These are phyloP conservation scores for Cosmia pyralina DNA, from an alignment of 2,888 invertebrate species.

Conservation along the genomic window DNA sequence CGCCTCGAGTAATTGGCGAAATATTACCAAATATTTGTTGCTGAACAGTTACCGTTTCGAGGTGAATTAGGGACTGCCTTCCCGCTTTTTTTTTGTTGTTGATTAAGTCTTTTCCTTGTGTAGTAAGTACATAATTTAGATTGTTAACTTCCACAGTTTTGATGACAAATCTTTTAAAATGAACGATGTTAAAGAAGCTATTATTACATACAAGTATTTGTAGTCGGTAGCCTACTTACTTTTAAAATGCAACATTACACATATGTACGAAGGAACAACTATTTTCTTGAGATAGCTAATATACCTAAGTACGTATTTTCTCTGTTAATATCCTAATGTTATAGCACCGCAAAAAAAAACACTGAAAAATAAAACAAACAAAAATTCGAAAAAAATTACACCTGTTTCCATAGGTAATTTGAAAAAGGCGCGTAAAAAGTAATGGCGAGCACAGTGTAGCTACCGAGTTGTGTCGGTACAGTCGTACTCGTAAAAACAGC, in stretches of 20 bases:
- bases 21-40: constrained; percentile 74
- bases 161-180: not conserved
- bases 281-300: not conserved
- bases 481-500: constrained; percentile 77
- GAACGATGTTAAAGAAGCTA: not conserved
- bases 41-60: constrained; percentile 58
- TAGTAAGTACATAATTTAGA: not conserved
- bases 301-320: not conserved
- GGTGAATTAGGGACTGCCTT: constrained; percentile 60
- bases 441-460: constrained; percentile 52
- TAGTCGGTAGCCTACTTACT: not conserved
- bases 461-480: constrained; percentile 68
- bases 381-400: constrained; percentile 45
- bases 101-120: constrained; percentile 13
- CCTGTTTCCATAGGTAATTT: constrained; percentile 53
- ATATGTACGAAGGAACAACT: not conserved
- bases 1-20: constrained; percentile 77
- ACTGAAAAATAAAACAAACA: not conserved
- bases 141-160: not conserved
- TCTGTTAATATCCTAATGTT: not conserved
- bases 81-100: constrained; percentile 29
- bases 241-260: not conserved
- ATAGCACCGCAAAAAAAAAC: not conserved
- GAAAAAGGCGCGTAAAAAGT: constrained; percentile 60
- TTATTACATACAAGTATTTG: no score